Evolutionary conservation across 2,113 vertebrate genomes (phyloP).

Genomic region (Ophthalmolycus amberensis): DNA sequence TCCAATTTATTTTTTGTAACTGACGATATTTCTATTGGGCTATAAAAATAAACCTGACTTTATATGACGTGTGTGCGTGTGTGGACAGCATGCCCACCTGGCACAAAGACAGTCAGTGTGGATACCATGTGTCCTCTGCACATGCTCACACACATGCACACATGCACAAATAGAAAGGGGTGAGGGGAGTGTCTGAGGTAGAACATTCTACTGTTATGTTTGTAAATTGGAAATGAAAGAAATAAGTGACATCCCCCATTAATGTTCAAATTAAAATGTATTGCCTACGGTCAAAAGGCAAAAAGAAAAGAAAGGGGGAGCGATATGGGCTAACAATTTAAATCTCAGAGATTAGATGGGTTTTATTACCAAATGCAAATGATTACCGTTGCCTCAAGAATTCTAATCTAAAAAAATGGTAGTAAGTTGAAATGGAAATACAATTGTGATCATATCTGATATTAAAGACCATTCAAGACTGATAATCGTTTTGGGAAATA

Average conservation of each 20-base stretch:
- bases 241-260: conserved; percentile 22
- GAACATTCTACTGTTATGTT: conserved; percentile 38
- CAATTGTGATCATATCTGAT: conserved; percentile 28
- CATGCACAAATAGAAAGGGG: conserved; percentile 14
- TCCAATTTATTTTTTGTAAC: conserved; percentile 5
- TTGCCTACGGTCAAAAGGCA: conserved; percentile 26
- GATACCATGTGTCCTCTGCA: conserved; percentile 74
- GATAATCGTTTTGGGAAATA: conserved; percentile 15
- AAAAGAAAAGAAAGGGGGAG: neutral
- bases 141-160: conserved; percentile 51
- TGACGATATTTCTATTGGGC: conserved; percentile 8
- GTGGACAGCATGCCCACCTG: conserved; percentile 75
- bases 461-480: conserved; percentile 19
- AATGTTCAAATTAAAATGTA: conserved; percentile 49
- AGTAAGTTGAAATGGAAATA: conserved; percentile 43
- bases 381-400: conserved; percentile 41
- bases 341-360: conserved; percentile 27
- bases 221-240: conserved; percentile 37
- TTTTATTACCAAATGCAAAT: conserved; percentile 56
- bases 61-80: conserved; percentile 7
- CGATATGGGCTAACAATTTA: conserved; percentile 6
- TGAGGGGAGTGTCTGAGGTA: neutral
- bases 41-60: conserved; percentile 33
- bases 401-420: conserved; percentile 41
- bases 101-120: conserved; percentile 60